A percentile compares a stretch with the other conserved stretches of the same genome.
These are phyloP conservation scores for Nautilus pompilius DNA, from an alignment of 1,140 invertebrate species.

Conservation along the genomic window DNA sequence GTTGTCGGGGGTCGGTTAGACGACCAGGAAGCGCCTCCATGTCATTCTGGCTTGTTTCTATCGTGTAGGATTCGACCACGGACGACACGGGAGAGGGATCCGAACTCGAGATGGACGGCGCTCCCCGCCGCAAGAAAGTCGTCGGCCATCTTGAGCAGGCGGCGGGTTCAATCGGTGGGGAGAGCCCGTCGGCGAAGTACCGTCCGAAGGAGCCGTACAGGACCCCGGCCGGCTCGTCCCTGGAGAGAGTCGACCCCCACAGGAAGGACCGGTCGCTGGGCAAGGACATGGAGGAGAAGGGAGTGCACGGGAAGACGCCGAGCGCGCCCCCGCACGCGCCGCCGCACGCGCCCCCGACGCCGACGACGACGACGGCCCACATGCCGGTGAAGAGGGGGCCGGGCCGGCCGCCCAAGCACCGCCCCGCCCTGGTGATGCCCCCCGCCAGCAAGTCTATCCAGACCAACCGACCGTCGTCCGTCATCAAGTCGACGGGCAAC, in stretches of 20 bases:
- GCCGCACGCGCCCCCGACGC: constrained; percentile 56
- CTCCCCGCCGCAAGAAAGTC: neutral
- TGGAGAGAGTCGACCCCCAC: neutral
- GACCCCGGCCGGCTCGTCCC: neutral
- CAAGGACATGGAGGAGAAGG: neutral
- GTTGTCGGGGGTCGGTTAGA: neutral
- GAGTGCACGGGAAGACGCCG: constrained; percentile 6
- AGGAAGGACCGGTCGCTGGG: neutral
- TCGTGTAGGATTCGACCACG: constrained; percentile 3
- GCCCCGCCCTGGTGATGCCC: constrained; percentile 12
- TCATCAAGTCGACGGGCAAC: neutral
- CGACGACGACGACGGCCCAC: neutral
- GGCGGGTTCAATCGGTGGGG: constrained; percentile 3
- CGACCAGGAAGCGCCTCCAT: neutral
- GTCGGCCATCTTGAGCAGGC: neutral
- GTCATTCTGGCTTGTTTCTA: neutral
- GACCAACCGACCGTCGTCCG: neutral
- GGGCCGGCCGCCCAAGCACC: constrained; percentile 20
- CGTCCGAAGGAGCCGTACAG: neutral
- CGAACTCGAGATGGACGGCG: constrained; percentile 11
- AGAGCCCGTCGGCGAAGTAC: constrained; percentile 1
- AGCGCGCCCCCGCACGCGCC: constrained; percentile 52
- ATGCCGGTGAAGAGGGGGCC: constrained; percentile 16
- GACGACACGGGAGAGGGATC: constrained; percentile 17
- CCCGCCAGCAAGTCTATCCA: neutral